Conservation (phyloP, 2,797 vertebrate species). For the Fratercula arctica region DNA sequence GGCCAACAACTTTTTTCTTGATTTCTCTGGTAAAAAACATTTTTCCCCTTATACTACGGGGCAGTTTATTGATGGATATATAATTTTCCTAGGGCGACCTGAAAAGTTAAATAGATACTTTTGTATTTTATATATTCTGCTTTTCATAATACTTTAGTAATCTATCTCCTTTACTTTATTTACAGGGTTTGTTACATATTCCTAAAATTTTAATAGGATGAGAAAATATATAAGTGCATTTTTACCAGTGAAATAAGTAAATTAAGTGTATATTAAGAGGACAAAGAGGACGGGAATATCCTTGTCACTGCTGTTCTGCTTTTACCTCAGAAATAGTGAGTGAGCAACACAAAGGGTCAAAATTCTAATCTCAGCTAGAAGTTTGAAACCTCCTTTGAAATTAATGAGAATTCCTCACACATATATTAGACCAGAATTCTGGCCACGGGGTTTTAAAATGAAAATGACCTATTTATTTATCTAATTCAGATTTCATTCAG, state of each 20-base stretch:
- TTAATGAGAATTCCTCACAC: background rate
- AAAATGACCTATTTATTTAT: background rate
- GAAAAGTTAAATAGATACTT: conserved; percentile 13
- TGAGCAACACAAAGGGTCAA: background rate
- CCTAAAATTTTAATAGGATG: background rate
- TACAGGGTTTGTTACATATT: background rate
- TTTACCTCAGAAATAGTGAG: background rate
- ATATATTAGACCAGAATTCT: background rate
- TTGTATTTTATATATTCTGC: background rate
- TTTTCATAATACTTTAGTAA: conserved; percentile 14
- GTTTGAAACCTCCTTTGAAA: background rate
- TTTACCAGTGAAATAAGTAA: conserved; percentile 7
- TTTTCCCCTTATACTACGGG: background rate
- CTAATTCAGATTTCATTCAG: background rate
- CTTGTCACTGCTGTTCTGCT: background rate
- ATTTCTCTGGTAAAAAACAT: background rate
- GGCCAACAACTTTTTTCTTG: background rate
- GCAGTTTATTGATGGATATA: background rate
- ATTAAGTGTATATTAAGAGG: background rate
- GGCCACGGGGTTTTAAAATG: background rate
- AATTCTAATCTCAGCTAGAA: background rate
- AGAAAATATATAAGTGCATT: background rate
- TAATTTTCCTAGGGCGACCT: background rate
- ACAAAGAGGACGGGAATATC: background rate
- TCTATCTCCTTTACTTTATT: background rate